Conservation (phyloP, 1,140 invertebrate species). For the Pseudomyrmex flavicornis region DNA sequence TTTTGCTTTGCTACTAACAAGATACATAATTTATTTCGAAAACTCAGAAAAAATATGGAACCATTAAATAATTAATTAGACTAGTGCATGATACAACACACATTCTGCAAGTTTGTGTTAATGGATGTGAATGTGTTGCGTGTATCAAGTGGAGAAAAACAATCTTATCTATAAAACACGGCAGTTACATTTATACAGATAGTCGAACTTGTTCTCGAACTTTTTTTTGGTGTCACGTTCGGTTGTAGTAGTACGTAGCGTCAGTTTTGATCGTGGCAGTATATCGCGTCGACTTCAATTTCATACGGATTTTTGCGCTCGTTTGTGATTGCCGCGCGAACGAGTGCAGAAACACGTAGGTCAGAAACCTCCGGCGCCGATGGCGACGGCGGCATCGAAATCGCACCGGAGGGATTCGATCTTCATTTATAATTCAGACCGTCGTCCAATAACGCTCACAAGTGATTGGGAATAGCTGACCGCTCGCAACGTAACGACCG, state of each 20-base stretch:
- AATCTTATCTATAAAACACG: too few species aligned
- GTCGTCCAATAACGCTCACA: conserved; percentile 80
- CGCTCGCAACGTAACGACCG: conserved; percentile 71
- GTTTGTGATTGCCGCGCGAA: conserved; percentile 47
- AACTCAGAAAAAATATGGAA: not conserved
- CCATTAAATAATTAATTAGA: not conserved
- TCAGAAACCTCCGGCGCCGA: conserved; percentile 59
- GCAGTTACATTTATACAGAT: too few species aligned
- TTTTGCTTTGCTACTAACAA: too few species aligned
- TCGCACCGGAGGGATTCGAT: conserved; percentile 70
- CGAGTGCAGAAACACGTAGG: conserved; percentile 58
- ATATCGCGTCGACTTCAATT: conserved; percentile 31
- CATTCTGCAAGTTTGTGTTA: too few species aligned
- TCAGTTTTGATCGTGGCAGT: too few species aligned
- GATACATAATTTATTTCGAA: too few species aligned
- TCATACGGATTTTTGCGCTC: conserved; percentile 1
- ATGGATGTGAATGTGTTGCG: not conserved
- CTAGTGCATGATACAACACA: too few species aligned
- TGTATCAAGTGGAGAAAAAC: too few species aligned
- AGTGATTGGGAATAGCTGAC: conserved; percentile 78
- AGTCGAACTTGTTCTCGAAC: not conserved
- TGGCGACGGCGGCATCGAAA: conserved; percentile 41
- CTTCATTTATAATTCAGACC: conserved; percentile 80
- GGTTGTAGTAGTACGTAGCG: too few species aligned
- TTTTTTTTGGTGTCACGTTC: not conserved